Conservation (phyloP, 2,113 vertebrate genomes). For the Pygoscelis antarcticus region DNA sequence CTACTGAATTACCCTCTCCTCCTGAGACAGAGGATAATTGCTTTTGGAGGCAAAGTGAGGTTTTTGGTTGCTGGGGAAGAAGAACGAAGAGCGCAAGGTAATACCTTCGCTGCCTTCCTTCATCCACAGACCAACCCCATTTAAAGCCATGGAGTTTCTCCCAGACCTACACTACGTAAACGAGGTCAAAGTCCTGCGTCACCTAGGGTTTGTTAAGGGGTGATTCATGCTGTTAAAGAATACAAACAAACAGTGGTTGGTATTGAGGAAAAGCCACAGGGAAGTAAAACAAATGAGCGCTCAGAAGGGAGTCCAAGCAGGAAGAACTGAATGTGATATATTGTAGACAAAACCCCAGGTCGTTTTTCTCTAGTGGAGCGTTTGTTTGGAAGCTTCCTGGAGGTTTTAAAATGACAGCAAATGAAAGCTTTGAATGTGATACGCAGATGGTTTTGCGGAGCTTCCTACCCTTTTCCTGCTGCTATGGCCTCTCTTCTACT, state of each 20-base stretch:
- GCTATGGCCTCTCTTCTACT: fast-evolving
- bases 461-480: neutral
- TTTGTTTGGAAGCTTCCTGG: conserved; percentile 11
- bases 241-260: neutral
- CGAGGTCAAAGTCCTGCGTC: neutral
- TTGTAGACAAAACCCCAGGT: neutral
- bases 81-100: neutral
- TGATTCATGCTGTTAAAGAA: neutral
- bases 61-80: neutral
- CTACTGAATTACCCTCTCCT: neutral
- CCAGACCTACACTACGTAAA: fast-evolving
- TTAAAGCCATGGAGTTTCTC: neutral
- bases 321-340: neutral
- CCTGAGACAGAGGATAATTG: neutral
- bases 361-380: neutral
- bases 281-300: neutral
- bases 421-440: neutral
- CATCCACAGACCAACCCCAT: fast-evolving
- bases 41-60: neutral
- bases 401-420: neutral
- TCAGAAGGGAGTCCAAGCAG: neutral
- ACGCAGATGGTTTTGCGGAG: neutral
- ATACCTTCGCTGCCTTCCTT: neutral
- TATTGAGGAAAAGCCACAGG: neutral
- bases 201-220: neutral